Evolutionary conservation across 2,888 invertebrate species (phyloP).

Genomic region (Callinectes sapidus): DNA sequence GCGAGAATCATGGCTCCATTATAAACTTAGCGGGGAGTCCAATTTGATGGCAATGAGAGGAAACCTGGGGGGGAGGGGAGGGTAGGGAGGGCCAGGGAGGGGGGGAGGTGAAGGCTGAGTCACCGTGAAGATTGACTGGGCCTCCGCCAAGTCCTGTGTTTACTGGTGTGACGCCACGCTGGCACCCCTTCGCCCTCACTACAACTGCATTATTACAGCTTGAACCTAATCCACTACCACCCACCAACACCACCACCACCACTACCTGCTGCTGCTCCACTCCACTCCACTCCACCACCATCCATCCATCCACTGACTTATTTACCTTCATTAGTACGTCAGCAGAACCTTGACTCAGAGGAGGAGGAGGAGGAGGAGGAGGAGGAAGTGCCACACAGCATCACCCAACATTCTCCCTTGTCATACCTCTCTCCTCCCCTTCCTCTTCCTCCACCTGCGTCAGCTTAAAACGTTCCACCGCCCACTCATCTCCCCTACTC

Average conservation of each 20-base stretch:
- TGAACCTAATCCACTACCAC: conserved; percentile 28
- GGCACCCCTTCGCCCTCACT: conserved; percentile 29
- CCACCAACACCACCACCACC: background rate
- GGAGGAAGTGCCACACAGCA: background rate
- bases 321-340: background rate
- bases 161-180: conserved; percentile 47
- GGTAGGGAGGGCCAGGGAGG: background rate
- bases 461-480: background rate
- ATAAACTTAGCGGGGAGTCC: conserved; percentile 23
- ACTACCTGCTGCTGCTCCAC: background rate
- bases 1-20: conserved; percentile 12
- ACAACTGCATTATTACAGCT: conserved; percentile 63
- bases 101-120: conserved; percentile 20
- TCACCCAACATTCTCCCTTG: background rate
- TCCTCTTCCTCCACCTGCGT: background rate
- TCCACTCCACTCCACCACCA: background rate
- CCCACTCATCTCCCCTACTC: background rate
- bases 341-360: background rate
- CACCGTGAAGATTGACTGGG: conserved; percentile 47
- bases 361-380: background rate
- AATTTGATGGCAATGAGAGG: conserved; percentile 19
- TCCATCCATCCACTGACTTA: background rate
- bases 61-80: background rate
- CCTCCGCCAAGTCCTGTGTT: conserved; percentile 45
- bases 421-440: background rate